These are phyloP conservation scores for Phalera bucephala DNA, from an alignment of 2,888 invertebrate genomes.

Conservation along the genomic window DNA sequence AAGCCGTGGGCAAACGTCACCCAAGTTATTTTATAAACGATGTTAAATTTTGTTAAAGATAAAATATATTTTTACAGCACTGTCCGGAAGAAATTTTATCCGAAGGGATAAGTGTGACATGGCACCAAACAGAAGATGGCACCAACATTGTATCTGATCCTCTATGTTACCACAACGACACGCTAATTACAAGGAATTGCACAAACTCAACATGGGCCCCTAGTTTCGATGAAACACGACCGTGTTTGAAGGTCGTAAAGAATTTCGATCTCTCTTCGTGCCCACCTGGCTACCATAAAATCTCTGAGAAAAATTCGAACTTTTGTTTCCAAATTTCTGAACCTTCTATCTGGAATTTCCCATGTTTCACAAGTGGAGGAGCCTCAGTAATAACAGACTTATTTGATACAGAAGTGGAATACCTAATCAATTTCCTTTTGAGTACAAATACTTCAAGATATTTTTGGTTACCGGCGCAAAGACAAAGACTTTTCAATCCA, in stretches of 20 bases:
- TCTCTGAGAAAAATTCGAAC: slow-evolving; percentile 49
- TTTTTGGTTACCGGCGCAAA: slow-evolving; percentile 78
- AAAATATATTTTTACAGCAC: too few relatives aligned
- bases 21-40: too few relatives aligned
- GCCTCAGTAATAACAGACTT: slow-evolving; percentile 66
- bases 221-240: slow-evolving; percentile 36
- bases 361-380: slow-evolving; percentile 66
- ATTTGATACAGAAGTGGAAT: slow-evolving; percentile 41
- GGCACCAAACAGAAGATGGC: slow-evolving; percentile 49
- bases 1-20: too few relatives aligned
- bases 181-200: slow-evolving; percentile 57
- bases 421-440: slow-evolving; percentile 52
- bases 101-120: slow-evolving; percentile 54
- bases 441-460: slow-evolving; percentile 41
- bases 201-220: slow-evolving; percentile 56
- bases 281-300: slow-evolving; percentile 57
- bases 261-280: slow-evolving; percentile 51
- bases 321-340: slow-evolving; percentile 61
- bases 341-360: slow-evolving; percentile 55
- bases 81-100: slow-evolving; percentile 57
- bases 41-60: too few relatives aligned
- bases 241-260: slow-evolving; percentile 51
- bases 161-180: slow-evolving; percentile 50
- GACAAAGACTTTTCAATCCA: slow-evolving; percentile 64
- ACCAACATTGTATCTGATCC: slow-evolving; percentile 56